Percentiles rank a stretch among this genome's conserved stretches.
These are phyloP conservation scores for Endomychus coccineus DNA, from an alignment of 2,888 invertebrate species.

Conservation along the genomic window DNA sequence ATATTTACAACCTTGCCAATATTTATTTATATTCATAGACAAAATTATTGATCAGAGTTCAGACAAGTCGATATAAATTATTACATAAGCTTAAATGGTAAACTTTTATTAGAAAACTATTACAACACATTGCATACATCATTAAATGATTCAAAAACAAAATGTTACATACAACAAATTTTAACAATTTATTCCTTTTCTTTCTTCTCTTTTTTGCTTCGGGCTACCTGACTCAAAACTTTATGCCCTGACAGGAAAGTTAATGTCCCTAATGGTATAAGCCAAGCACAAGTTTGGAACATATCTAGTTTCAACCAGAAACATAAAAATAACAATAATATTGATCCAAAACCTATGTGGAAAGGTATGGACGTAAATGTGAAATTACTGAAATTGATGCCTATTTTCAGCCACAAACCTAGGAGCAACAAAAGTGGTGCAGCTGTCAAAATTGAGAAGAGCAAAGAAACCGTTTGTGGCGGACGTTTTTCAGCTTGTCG, in stretches of 20 bases:
- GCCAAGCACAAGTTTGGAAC: conserved; percentile 90
- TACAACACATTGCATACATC: too few species aligned
- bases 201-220: conserved; percentile 32
- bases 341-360: conserved; percentile 81
- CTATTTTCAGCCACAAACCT: conserved; percentile 77
- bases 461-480: conserved; percentile 75
- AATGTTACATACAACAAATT: too few species aligned
- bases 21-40: too few species aligned
- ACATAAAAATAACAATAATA: conserved; percentile 77
- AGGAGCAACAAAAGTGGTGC: conserved; percentile 78
- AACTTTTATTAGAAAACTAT: too few species aligned
- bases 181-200: too few species aligned
- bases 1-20: too few species aligned
- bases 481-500: conserved; percentile 89
- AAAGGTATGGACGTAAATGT: conserved; percentile 80
- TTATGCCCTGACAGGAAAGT: conserved; percentile 93
- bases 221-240: conserved; percentile 74
- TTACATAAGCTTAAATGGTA: too few species aligned
- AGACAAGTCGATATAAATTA: too few species aligned
- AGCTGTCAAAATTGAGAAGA: conserved; percentile 78
- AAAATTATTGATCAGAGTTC: too few species aligned
- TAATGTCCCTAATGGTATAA: conserved; percentile 74
- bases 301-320: conserved; percentile 94
- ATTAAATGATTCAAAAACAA: too few species aligned
- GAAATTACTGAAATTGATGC: conserved; percentile 79